Conservation (phyloP, 2,888 invertebrate genomes). For the Cylindroiulus punctatus region DNA sequence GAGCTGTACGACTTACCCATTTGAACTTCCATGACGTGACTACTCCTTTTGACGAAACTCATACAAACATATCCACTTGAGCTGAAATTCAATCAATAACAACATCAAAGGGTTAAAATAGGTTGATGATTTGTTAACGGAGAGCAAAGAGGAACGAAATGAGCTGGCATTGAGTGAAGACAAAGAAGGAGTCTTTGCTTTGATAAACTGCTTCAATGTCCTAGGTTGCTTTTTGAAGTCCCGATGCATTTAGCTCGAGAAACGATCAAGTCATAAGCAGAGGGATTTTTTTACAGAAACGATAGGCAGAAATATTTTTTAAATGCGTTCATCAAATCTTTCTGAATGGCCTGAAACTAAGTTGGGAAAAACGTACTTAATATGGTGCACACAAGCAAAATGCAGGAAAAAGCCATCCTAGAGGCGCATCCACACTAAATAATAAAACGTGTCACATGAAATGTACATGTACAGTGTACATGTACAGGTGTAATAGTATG, state of each 20-base stretch:
- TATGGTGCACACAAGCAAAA: no score
- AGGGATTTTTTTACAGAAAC: not conserved
- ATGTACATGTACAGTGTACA: no score
- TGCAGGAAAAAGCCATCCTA: no score
- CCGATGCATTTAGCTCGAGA: not conserved
- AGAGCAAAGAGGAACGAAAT: slow-evolving; percentile 11
- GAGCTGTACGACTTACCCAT: slow-evolving; percentile 58
- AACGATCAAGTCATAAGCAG: not conserved
- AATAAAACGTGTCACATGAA: no score
- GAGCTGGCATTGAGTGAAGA: slow-evolving; percentile 1
- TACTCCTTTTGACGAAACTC: slow-evolving; percentile 60
- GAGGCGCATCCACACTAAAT: no score
- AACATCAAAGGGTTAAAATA: slow-evolving; percentile 47
- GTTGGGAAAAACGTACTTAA: no score
- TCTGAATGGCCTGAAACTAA: no score
- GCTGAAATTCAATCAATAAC: slow-evolving; percentile 58
- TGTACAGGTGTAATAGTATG: no score
- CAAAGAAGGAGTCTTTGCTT: slow-evolving; percentile 1
- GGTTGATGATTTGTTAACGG: slow-evolving; percentile 43
- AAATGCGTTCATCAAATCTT: no score
- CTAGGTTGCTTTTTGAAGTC: not conserved
- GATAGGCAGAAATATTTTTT: not conserved
- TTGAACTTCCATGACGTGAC: slow-evolving; percentile 61
- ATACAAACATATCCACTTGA: slow-evolving; percentile 61
- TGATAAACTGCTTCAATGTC: slow-evolving; percentile 7